These are phyloP conservation scores for Vulpes vulpes DNA, from an alignment of 2,113 vertebrate species.

Conservation along the genomic window DNA sequence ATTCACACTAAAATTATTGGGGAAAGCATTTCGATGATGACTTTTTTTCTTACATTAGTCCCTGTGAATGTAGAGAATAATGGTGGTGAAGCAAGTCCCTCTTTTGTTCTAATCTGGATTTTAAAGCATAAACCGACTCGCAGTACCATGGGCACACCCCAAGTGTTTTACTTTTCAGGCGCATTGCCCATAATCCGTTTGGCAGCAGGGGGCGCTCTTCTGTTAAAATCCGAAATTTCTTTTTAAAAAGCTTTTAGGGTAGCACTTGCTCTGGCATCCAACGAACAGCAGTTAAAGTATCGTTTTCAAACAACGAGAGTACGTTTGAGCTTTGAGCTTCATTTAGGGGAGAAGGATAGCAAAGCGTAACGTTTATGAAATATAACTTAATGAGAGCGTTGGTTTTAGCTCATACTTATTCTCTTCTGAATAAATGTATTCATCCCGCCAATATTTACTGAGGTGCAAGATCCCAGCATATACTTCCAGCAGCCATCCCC, in stretches of 20 bases:
- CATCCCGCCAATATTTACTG: not conserved
- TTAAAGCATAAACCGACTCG: not conserved
- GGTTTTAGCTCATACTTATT: not conserved
- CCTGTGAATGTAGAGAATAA: not conserved
- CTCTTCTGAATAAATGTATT: not conserved
- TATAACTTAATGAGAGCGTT: not conserved
- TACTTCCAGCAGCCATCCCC: not conserved
- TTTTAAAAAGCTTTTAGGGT: not conserved
- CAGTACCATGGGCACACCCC: not conserved
- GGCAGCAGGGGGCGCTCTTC: slow-evolving; percentile 76
- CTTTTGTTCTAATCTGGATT: not conserved
- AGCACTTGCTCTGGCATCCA: not conserved
- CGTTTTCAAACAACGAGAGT: not conserved
- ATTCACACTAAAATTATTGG: not conserved
- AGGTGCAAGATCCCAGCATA: not conserved
- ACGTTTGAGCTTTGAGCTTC: not conserved
- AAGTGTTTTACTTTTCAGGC: not conserved
- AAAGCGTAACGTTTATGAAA: not conserved
- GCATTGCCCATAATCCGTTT: not conserved
- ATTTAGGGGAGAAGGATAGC: not conserved
- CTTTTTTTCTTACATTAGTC: not conserved
- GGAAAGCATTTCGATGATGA: not conserved
- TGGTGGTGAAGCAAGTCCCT: not conserved
- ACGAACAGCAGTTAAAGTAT: not conserved
- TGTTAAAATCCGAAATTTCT: slow-evolving; percentile 18